A percentile compares a stretch with the other conserved stretches of the same genome.
Conservation (phyloP, 2,888 invertebrate species). For the Leucophenga montana region DNA sequence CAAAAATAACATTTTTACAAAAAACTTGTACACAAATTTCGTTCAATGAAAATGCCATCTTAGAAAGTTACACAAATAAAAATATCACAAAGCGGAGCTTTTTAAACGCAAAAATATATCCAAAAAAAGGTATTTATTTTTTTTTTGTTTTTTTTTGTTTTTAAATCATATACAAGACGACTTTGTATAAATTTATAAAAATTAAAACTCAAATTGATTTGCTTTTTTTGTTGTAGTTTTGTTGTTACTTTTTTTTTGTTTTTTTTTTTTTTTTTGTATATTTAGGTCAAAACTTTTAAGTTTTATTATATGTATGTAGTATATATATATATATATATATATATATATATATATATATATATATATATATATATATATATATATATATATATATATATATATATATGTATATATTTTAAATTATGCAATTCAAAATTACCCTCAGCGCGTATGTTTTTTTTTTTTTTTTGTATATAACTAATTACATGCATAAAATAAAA, state of each 20-base stretch:
- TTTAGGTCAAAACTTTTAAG: background rate
- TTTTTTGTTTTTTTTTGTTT: too few relatives aligned
- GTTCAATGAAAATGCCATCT: too few relatives aligned
- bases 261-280: slow-evolving; percentile 40
- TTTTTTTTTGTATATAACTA: background rate
- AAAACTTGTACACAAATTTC: background rate
- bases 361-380: too few relatives aligned
- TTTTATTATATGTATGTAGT: too few relatives aligned
- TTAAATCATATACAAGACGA: too few relatives aligned
- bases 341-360: too few relatives aligned
- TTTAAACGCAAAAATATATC: slow-evolving; percentile 40
- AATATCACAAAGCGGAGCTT: slow-evolving; percentile 61
- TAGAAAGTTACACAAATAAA: slow-evolving; percentile 56
- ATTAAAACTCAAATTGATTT: slow-evolving; percentile 65
- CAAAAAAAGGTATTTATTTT: background rate
- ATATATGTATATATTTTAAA: background rate
- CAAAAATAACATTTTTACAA: too few relatives aligned
- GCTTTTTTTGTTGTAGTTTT: slow-evolving; percentile 44
- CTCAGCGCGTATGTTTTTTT: background rate
- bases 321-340: too few relatives aligned
- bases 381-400: too few relatives aligned
- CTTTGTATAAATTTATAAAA: too few relatives aligned
- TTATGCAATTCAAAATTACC: background rate
- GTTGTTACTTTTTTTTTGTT: slow-evolving; percentile 43
- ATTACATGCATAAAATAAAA: background rate